A percentile compares a stretch with the other conserved stretches of the same genome.
These are phyloP conservation scores for Tiaroga cobitis DNA, from an alignment of 2,797 vertebrate genomes.

Conservation along the genomic window DNA sequence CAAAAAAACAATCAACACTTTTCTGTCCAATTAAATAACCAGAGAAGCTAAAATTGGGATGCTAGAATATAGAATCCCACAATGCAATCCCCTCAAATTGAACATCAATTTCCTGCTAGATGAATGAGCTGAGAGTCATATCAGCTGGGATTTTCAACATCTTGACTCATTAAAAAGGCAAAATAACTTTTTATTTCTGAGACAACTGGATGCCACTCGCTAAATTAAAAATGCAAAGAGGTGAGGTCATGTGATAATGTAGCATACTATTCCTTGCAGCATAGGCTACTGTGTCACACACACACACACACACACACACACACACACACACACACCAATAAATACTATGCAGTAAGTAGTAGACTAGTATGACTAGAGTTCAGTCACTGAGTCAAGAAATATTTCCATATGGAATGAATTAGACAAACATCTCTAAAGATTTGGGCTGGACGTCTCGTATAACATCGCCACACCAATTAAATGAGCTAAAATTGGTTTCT, in stretches of 20 bases:
- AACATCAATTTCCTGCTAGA: not conserved
- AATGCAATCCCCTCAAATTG: not conserved
- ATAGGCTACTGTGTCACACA: not conserved
- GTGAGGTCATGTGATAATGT: not conserved
- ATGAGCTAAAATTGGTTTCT: conserved; percentile 9
- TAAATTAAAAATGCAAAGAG: not conserved
- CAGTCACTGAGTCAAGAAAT: not conserved
- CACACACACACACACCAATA: too few species aligned
- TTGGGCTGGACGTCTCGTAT: not conserved
- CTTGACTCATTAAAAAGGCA: too few species aligned
- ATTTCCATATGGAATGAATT: conserved; percentile 22
- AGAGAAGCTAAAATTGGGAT: not conserved
- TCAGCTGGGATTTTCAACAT: not conserved
- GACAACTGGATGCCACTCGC: not conserved
- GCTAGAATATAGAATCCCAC: not conserved
- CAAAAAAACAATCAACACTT: not conserved
- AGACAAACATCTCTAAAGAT: conserved; percentile 13
- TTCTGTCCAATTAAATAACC: not conserved
- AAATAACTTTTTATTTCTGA: not conserved
- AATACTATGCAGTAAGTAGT: not conserved
- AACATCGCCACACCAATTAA: conserved; percentile 9
- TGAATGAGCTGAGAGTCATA: not conserved
- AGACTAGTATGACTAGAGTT: not conserved
- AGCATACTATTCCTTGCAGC: too few species aligned
- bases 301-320: too few species aligned